Base-by-base conservation (phyloP, 1,140 invertebrate species). In the Aporrectodea caliginosa region DNA sequence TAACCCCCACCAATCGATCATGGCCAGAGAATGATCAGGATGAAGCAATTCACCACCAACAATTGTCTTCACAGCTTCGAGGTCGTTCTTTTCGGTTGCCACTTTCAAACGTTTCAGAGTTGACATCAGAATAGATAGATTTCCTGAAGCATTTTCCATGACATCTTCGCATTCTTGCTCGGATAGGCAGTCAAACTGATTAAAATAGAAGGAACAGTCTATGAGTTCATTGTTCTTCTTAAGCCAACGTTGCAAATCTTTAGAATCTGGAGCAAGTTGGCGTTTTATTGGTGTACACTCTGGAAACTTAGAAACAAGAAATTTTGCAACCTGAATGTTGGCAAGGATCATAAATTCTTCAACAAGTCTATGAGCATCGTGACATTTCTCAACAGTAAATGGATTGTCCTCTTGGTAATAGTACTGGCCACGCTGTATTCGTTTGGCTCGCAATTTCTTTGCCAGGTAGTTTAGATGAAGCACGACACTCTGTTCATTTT, bases 341-440 rank as follows among this genome's bases (percentile, higher is more conserved):
- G 84, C 82, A 74, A 82, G 83, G 69, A 87, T 80, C 74, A 84
- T 80, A 35, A 88, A 79, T 81, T 87, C 85, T 73, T 85, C 84
- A 14, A 85, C 83, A 1, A 86, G 79, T 31, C 81, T 81, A 80
- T 87, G 84, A 1, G 85, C 84, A 72, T 86, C 82, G 2, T 81
- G 80, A 16, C 82, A 78, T 1, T 80, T 31, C 35, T 82, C 82
- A 29, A 83, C 79, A 27, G 70, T 34, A 69, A 79, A 79, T 14
- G 71, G 75, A 16, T 82, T 79, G n/a, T 84, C 83, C 12, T 83
- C 79, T 81, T 84, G 85, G 22, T 12, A 58, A 22, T 6, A 12
- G 6, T 12, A 58, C 6, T 58, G 43, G 16, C 72, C 75, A 32
- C 34, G 29, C 22, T 22, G 6, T 22, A 58, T 6, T 27, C 85